Evolutionary conservation across 2,113 vertebrate genomes (phyloP).

Genomic region (Malurus alboscapulatus): DNA sequence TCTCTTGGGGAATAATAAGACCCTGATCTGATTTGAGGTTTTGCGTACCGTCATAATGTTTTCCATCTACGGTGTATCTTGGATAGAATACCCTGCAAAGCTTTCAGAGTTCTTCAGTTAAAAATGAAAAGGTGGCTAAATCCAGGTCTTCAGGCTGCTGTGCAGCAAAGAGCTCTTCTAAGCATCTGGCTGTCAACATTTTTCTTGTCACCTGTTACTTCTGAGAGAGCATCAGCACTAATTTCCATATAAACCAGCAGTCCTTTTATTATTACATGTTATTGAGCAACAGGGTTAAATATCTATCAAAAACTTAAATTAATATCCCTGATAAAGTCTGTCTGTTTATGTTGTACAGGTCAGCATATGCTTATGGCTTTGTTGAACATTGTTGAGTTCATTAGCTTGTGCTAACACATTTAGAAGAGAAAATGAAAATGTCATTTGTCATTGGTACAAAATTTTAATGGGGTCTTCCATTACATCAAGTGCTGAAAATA

Average conservation of each 20-base stretch:
- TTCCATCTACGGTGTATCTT: neutral
- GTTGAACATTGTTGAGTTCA: neutral
- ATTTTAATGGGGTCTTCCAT: conserved; percentile 28
- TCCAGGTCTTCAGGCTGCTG: neutral
- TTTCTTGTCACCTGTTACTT: neutral
- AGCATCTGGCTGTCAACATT: neutral
- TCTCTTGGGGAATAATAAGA: neutral
- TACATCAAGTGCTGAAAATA: conserved; percentile 43
- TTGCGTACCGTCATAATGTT: neutral
- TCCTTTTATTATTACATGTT: neutral
- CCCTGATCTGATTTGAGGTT: neutral
- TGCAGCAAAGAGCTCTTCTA: neutral
- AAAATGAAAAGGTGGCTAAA: neutral
- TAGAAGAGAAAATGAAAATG: conserved; percentile 26
- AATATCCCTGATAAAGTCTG: neutral
- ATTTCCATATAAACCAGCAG: neutral
- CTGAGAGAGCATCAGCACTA: neutral
- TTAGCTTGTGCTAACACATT: conserved; percentile 2
- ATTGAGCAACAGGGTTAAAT: neutral
- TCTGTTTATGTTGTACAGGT: neutral
- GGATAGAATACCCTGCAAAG: neutral
- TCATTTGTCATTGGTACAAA: conserved; percentile 15
- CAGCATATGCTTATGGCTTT: neutral
- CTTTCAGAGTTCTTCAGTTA: neutral
- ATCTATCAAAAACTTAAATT: neutral